Percentiles rank a stretch among this genome's conserved stretches.
Evolutionary conservation across 2,797 vertebrate species (phyloP).

Genomic region (Steatocranus sp.): DNA sequence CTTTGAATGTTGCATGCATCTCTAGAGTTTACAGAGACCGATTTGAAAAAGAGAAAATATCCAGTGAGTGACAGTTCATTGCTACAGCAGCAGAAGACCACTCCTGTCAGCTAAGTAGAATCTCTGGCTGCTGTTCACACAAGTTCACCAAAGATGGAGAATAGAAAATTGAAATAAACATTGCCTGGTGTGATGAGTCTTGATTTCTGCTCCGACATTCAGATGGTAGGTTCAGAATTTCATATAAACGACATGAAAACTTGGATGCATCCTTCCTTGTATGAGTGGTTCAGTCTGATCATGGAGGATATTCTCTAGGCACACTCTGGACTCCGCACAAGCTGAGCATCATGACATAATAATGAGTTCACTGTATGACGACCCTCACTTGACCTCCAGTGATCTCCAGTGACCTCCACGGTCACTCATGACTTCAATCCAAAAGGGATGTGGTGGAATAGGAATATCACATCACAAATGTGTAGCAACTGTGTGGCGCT

Average conservation of each 20-base stretch:
- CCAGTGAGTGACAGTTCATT: neutral
- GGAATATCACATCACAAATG: neutral
- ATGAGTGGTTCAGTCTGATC: neutral
- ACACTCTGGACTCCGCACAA: neutral
- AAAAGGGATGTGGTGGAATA: neutral
- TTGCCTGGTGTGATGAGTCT: neutral
- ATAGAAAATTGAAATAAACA: fast-evolving
- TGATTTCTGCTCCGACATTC: fast-evolving
- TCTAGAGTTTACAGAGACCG: neutral
- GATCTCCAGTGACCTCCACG: neutral
- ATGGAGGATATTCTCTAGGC: neutral
- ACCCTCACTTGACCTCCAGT: neutral
- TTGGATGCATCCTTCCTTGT: fast-evolving
- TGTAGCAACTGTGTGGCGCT: neutral
- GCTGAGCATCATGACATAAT: neutral
- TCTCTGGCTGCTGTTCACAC: fast-evolving
- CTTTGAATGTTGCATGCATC: neutral
- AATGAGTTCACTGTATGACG: neutral
- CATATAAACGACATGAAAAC: neutral
- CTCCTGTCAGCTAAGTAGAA: neutral
- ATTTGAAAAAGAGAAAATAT: neutral
- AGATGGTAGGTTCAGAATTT: neutral
- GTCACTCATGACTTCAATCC: neutral
- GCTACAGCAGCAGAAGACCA: neutral
- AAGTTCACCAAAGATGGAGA: neutral